Evolutionary conservation across 2,888 invertebrate species (phyloP), one percentile per base, ranked within the genome.

Genomic region (Thyatira batis): DNA sequence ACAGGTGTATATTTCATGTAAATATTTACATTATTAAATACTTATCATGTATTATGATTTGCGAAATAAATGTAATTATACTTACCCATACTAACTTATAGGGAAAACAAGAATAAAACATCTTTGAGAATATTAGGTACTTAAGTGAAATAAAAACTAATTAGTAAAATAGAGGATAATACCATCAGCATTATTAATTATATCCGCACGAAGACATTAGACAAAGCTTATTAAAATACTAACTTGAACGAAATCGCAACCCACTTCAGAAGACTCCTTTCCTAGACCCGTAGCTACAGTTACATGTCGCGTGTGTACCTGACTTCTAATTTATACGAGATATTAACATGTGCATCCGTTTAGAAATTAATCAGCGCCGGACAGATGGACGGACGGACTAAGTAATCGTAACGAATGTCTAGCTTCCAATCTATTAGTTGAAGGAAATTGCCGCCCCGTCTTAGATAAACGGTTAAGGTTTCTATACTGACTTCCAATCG

Each of bases 361-460:
- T 62, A 75, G 72, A 80, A 86, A 87, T 86, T 84, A 87, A 85
- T 82, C 80, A 75, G 73, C 65, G 76, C 73, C 65, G 72, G 73
- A 74, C 48, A 27, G 17, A 48, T 74, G 75, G 69, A 66, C 71
- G 70, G 73, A 66, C 71, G 65, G 70, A 61, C 57, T 72, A 71
- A 72, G 79, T 78, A 75, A 78, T 82, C 67, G 71, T 72, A 76
- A 81, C 78, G 76, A 79, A 66, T 73, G 78, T 76, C 78, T 76
- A 73, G 77, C 76, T 74, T 77, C 80, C 78, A 81, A 82, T 84
- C 89, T 84, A 89, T 89, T 85, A 86, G 83, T 69, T 69, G 73
- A 78, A 90, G 90, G 90, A 91, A 91, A 91, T 91, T 91, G 90
- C 87, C 58, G 71, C 73, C 82, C 79, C 83, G 84, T 89, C 90